These are phyloP conservation scores for Drosophila hawaiiensis DNA, from an alignment of 2,888 invertebrate genomes.

Conservation along the genomic window DNA sequence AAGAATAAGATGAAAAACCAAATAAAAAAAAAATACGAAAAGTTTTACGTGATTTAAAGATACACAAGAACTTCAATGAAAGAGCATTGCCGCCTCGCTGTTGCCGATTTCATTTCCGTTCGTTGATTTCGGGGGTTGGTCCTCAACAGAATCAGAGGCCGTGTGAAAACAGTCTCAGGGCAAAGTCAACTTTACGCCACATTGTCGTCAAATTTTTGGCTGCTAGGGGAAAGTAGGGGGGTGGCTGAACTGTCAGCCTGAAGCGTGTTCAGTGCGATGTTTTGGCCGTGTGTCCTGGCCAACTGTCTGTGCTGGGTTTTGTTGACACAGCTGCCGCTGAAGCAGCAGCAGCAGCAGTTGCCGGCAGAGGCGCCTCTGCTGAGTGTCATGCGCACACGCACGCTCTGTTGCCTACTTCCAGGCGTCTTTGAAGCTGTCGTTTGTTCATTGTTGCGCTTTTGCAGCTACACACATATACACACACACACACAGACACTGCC, in stretches of 20 bases:
- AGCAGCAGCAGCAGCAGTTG: slow-evolving; percentile 1
- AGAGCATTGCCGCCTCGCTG: slow-evolving; percentile 63
- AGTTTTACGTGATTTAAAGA: slow-evolving; percentile 14
- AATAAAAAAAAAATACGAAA: not conserved
- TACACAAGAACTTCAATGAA: slow-evolving; percentile 16
- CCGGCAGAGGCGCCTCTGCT: slow-evolving; percentile 21
- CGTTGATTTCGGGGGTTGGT: slow-evolving; percentile 31
- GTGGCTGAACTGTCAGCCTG: slow-evolving; percentile 2
- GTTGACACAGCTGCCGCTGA: slow-evolving; percentile 47
- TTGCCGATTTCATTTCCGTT: slow-evolving; percentile 23
- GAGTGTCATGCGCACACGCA: slow-evolving; percentile 69
- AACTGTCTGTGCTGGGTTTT: slow-evolving; percentile 50
- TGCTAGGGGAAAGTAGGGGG: slow-evolving; percentile 13
- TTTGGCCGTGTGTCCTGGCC: slow-evolving; percentile 47
- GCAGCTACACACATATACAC: slow-evolving; percentile 27
- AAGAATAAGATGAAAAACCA: not conserved
- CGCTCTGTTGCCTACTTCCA: slow-evolving; percentile 70
- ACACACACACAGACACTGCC: not conserved
- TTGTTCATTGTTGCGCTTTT: slow-evolving; percentile 77
- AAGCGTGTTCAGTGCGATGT: slow-evolving; percentile 18
- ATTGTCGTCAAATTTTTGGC: slow-evolving; percentile 58
- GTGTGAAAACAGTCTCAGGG: slow-evolving; percentile 57
- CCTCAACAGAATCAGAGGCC: slow-evolving; percentile 20
- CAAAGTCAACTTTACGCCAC: slow-evolving; percentile 74
- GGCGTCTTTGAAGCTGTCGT: slow-evolving; percentile 50